Evolutionary conservation across 2,113 vertebrate genomes (phyloP).

Genomic region (Archilochus colubris): DNA sequence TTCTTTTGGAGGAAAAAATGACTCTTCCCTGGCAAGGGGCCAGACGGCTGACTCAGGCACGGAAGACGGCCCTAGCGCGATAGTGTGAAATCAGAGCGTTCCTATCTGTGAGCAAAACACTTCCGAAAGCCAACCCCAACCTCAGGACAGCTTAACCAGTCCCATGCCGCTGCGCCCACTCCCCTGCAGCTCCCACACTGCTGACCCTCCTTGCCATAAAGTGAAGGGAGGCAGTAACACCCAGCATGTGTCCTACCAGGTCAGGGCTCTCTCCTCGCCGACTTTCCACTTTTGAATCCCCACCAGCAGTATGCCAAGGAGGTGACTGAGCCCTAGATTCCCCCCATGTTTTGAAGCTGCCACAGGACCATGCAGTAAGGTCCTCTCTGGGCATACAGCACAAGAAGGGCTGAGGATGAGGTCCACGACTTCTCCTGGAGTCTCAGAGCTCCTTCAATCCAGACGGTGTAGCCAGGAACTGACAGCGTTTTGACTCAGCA

Average conservation of each 20-base stretch:
- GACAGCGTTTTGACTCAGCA: background rate
- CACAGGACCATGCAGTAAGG: background rate
- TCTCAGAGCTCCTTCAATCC: background rate
- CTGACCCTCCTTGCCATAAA: fast-evolving
- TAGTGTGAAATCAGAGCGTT: conserved; percentile 68
- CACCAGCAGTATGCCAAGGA: background rate
- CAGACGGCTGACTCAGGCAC: conserved; percentile 75
- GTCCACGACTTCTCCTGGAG: background rate
- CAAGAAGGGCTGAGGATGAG: background rate
- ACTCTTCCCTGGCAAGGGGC: conserved; percentile 66
- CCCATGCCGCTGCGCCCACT: fast-evolving
- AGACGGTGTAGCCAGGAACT: background rate
- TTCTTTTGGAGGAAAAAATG: conserved; percentile 79
- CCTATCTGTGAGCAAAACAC: conserved; percentile 70
- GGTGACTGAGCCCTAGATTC: background rate
- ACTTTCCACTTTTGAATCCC: background rate
- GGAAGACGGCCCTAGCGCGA: conserved; percentile 62
- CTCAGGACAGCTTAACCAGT: background rate
- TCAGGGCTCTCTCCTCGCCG: background rate
- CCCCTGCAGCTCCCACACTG: fast-evolving
- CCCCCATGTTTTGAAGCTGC: background rate
- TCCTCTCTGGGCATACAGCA: fast-evolving
- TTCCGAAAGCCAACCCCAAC: conserved; percentile 8
- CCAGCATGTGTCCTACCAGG: background rate
- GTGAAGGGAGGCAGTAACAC: background rate